Percentiles rank a stretch among this genome's conserved stretches.
phyloP scores from a whole-genome alignment of 2,113 vertebrate species.

The Charadrius vociferus region DNA sequence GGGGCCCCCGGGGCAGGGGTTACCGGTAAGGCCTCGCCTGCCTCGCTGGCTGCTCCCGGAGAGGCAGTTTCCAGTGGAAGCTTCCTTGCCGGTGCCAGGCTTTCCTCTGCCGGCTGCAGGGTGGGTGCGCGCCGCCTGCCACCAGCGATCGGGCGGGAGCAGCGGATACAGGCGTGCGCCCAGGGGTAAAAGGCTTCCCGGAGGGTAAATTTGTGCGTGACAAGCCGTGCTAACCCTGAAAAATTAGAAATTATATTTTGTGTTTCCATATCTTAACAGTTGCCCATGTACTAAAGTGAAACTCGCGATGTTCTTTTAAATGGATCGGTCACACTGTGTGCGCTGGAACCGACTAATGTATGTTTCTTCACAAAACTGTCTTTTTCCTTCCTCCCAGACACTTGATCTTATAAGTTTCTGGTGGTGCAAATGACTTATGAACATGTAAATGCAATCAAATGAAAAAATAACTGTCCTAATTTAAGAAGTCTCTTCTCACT shows the following conservation, averaged over 20 bases:
- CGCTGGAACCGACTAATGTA: accelerated
- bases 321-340: accelerated
- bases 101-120: background rate
- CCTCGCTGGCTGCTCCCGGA: background rate
- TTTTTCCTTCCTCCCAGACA: background rate
- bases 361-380: background rate
- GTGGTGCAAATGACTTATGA: accelerated
- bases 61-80: background rate
- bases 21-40: background rate
- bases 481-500: background rate
- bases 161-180: accelerated
- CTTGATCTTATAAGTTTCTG: accelerated
- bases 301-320: accelerated
- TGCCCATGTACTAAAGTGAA: background rate
- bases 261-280: accelerated
- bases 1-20: background rate
- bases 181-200: too few species aligned
- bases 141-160: background rate
- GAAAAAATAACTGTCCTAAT: background rate
- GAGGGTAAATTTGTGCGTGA: accelerated
- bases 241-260: accelerated
- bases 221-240: background rate
- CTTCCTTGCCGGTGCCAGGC: background rate
- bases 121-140: background rate
- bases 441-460: accelerated